Evolutionary conservation across 2,888 invertebrate species (phyloP).

Genomic region (Pantelozetes paolii): DNA sequence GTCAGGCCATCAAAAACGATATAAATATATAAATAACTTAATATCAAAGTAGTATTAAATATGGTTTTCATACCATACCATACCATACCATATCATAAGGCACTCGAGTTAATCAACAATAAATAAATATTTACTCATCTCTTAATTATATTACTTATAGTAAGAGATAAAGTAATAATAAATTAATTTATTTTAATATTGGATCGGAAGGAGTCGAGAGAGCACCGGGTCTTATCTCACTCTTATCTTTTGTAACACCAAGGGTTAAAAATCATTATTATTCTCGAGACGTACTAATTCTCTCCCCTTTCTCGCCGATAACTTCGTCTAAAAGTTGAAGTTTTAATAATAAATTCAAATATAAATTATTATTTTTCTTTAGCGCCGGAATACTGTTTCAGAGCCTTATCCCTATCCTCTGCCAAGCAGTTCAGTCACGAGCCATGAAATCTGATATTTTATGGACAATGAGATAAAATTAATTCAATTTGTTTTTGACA

Average conservation of each 20-base stretch:
- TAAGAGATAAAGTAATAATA: background rate
- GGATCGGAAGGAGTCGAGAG: background rate
- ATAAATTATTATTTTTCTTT: conserved; percentile 2
- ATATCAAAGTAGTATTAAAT: too few species aligned
- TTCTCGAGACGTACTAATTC: background rate
- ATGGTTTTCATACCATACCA: background rate
- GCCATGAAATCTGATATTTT: background rate
- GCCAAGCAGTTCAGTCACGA: background rate
- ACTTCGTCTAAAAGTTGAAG: background rate
- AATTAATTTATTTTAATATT: background rate
- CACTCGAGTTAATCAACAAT: background rate
- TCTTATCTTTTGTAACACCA: too few species aligned
- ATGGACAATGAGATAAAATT: background rate
- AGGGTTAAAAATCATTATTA: background rate
- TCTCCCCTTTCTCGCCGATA: background rate
- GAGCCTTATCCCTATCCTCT: too few species aligned
- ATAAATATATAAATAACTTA: background rate
- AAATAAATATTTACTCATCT: conserved; percentile 11
- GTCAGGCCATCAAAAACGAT: background rate
- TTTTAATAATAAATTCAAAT: background rate
- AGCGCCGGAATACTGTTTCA: too few species aligned
- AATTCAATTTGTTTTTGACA: too few species aligned
- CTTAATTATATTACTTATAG: background rate
- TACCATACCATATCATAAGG: background rate
- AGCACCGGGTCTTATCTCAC: background rate